Evolutionary conservation across 2,797 vertebrate species (phyloP).

Genomic region (Leucoraja ocellata): DNA sequence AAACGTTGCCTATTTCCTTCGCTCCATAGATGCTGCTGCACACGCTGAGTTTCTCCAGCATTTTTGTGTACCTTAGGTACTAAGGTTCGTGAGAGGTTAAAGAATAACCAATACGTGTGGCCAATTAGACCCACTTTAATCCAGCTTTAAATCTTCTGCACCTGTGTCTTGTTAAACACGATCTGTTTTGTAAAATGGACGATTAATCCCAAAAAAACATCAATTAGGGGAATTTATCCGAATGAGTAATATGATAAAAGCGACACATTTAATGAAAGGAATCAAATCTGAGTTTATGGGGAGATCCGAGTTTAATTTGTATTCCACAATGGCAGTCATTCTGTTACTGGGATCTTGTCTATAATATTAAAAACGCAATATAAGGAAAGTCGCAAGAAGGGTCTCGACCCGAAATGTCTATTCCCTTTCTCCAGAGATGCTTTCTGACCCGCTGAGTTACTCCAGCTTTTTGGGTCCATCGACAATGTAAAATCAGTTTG

Average conservation of each 20-base stretch:
- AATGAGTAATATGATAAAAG: not conserved
- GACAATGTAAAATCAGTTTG: no score
- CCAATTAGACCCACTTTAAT: not conserved
- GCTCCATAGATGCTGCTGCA: no score
- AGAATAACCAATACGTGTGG: not conserved
- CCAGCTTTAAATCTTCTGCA: not conserved
- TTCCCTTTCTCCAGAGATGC: no score
- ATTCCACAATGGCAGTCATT: not conserved
- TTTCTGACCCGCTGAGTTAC: no score
- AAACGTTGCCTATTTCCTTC: no score
- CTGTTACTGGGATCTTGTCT: not conserved
- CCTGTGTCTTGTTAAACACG: not conserved
- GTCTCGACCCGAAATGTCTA: no score
- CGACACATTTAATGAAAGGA: not conserved
- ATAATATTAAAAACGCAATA: not conserved
- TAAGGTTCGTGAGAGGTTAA: not conserved
- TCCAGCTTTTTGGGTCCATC: no score
- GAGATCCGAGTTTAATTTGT: not conserved
- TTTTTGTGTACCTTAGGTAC: no score
- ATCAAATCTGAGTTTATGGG: not conserved
- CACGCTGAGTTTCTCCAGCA: no score
- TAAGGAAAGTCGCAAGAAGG: no score
- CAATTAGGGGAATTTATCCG: not conserved
- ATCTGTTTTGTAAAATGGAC: not conserved
- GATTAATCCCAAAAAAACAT: not conserved